Percentiles rank a stretch among this genome's conserved stretches.
These are phyloP conservation scores for Drosophila sordidapex DNA, from an alignment of 2,888 invertebrate species.

Conservation along the genomic window DNA sequence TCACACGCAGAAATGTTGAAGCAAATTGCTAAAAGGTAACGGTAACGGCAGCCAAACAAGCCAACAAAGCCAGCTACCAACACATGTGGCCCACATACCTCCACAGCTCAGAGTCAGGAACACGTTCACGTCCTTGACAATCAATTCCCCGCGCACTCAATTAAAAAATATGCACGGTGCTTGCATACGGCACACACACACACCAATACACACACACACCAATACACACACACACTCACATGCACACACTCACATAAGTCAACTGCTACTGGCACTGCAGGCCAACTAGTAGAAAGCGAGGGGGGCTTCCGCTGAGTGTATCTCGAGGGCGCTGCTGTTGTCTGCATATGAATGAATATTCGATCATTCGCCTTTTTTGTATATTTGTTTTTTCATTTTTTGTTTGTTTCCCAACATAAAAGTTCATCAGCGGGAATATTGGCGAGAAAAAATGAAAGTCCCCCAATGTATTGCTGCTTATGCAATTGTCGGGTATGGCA, in stretches of 20 bases:
- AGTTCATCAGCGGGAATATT: conserved; percentile 77
- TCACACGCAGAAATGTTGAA: conserved; percentile 25
- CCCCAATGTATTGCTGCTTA: conserved; percentile 31
- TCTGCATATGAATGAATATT: conserved; percentile 79
- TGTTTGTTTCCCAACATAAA: conserved; percentile 61
- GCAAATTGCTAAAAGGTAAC: conserved; percentile 72
- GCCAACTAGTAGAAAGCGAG: conserved; percentile 39
- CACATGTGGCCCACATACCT: conserved; percentile 49
- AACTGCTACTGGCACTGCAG: conserved; percentile 67
- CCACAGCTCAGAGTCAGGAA: conserved; percentile 56
- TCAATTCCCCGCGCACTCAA: conserved; percentile 80
- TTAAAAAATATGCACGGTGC: conserved; percentile 77
- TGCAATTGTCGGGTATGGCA: conserved; percentile 24
- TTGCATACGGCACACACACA: conserved; percentile 60
- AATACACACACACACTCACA: conserved; percentile 24
- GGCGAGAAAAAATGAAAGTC: conserved; percentile 73
- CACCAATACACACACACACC: conserved; percentile 30
- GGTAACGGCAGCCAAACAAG: conserved; percentile 66
- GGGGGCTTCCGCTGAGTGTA: conserved; percentile 1
- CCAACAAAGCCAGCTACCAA: conserved; percentile 33
- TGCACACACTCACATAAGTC: conserved; percentile 53
- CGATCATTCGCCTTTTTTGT: conserved; percentile 65
- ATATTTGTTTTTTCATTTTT: conserved; percentile 31
- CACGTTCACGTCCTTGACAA: conserved; percentile 78
- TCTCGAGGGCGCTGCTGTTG: conserved; percentile 47